Evolutionary conservation across 1,140 invertebrate genomes (phyloP).

Genomic region (Panulirus ornatus): DNA sequence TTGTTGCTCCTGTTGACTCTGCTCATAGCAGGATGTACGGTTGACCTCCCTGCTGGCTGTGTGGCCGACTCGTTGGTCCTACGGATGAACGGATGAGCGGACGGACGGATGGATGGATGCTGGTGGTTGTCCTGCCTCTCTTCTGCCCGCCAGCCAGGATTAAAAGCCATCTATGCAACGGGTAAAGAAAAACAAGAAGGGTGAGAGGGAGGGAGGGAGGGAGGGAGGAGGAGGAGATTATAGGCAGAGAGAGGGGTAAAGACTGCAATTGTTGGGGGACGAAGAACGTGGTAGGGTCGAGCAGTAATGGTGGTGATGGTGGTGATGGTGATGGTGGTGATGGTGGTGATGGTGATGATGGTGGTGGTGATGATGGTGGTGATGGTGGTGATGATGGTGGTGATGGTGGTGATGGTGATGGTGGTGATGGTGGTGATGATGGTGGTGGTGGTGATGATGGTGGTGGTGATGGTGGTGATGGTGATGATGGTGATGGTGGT

Average conservation of each 20-base stretch:
- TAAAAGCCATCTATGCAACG: conserved; percentile 19
- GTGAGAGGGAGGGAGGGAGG: conserved; percentile 24
- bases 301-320: not conserved
- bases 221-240: not conserved
- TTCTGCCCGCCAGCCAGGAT: not conserved
- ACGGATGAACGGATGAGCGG: too few species aligned
- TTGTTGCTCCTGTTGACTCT: not conserved
- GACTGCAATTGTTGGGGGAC: not conserved
- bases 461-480: too few species aligned
- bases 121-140: too few species aligned
- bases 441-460: too few species aligned
- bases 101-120: too few species aligned
- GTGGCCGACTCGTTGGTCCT: not conserved
- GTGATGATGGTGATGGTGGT: too few species aligned
- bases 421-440: too few species aligned
- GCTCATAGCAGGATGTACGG: not conserved
- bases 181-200: conserved; percentile 19
- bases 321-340: not conserved
- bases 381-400: not conserved
- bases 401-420: not conserved
- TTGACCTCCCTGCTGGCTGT: not conserved
- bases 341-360: not conserved
- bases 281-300: not conserved
- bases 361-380: not conserved
- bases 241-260: not conserved